A percentile compares a stretch with the other conserved stretches of the same genome.
These are phyloP conservation scores for Otocyon megalotis DNA, from an alignment of 2,113 vertebrate genomes.

Conservation along the genomic window DNA sequence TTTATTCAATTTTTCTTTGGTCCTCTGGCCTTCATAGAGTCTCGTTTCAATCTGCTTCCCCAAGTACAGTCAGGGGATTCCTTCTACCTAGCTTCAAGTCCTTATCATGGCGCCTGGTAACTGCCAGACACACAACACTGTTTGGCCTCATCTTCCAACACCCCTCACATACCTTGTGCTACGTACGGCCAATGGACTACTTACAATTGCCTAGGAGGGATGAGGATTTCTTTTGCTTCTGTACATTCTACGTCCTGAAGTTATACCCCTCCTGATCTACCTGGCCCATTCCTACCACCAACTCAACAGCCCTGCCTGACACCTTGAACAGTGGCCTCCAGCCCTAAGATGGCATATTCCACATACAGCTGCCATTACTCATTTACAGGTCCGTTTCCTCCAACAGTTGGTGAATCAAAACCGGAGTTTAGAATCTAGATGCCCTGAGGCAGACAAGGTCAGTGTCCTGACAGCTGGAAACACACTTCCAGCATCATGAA, in stretches of 20 bases:
- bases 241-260: background rate
- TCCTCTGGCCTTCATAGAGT: background rate
- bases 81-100: background rate
- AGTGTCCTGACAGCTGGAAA: background rate
- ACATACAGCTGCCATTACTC: background rate
- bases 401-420: background rate
- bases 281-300: background rate
- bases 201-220: background rate
- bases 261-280: background rate
- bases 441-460: background rate
- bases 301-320: background rate
- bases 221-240: background rate
- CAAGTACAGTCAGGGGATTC: background rate
- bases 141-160: background rate
- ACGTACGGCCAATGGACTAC: background rate
- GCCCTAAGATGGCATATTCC: rapidly evolving
- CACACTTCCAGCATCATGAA: background rate
- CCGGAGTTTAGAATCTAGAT: background rate
- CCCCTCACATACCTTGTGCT: background rate
- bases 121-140: background rate
- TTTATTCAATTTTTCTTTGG: background rate
- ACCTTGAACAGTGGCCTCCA: background rate
- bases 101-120: background rate
- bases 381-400: background rate
- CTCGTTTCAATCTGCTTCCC: background rate